phyloP scores from a whole-genome alignment of 2,113 vertebrate species.

The Myrmecophaga tridactyla region DNA sequence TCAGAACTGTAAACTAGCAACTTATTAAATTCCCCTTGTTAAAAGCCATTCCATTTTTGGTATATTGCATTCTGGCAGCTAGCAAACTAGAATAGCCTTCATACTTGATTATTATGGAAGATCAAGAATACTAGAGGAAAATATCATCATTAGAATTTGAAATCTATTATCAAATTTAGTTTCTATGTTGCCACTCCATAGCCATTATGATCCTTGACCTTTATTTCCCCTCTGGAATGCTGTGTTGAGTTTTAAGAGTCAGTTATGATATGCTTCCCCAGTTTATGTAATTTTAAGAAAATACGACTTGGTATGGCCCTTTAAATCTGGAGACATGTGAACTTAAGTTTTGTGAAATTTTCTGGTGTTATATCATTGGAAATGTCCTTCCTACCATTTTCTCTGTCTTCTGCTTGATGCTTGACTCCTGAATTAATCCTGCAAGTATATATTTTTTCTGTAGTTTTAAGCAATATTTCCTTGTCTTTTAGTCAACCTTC shows the following conservation, averaged over 20 bases:
- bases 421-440: neutral
- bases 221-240: neutral
- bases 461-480: neutral
- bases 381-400: neutral
- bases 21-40: too few relatives aligned
- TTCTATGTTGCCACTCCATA: neutral
- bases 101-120: neutral
- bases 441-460: neutral
- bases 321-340: neutral
- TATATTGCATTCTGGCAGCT: too few relatives aligned
- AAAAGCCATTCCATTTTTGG: too few relatives aligned
- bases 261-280: neutral
- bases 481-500: neutral
- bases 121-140: neutral
- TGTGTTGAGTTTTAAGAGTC: neutral
- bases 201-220: neutral
- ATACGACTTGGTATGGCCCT: neutral
- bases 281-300: neutral
- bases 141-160: neutral
- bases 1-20: too few relatives aligned
- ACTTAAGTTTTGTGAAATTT: neutral
- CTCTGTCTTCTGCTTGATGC: neutral
- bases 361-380: neutral
- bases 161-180: neutral
- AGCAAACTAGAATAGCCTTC: too few relatives aligned